Evolutionary conservation across 2,113 vertebrate species (phyloP), one percentile per base, ranked within the genome.

Genomic region (Rhegmatorhina hoffmannsi): DNA sequence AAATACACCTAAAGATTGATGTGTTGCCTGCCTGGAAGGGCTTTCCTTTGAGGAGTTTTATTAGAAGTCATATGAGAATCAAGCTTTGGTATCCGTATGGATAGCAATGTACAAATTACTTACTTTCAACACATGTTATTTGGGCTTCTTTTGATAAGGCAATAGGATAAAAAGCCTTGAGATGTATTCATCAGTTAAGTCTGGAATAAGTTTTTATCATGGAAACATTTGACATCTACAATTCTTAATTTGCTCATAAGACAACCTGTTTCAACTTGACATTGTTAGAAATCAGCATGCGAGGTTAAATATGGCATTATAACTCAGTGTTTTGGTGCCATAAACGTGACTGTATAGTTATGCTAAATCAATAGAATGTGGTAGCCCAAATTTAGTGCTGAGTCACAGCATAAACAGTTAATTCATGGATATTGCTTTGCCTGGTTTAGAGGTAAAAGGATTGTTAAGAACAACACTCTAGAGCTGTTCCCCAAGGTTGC

Each of bases 381-480:
- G 90, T 62, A 56, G 75, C 31, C 78, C 14, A 29, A 31, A 92
- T 88, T 90, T 77, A 82, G 49, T 73, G 90, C 85, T 15, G 29
- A 77, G 78, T 29, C n/a, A 10, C 58, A 80, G 67, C 81, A 70
- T n/a, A 24, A 89, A 60, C 17, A 68, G 78, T 83, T 83, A 94
- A 87, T 90, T 79, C 94, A 93, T 53, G 62, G 78, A 53, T 87
- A 91, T 91, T 90, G 75, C 62, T 91, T 56, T 93, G 31, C 75
- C 74, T 93, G 88, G 24, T 79, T 85, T 85, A 73, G 75, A 93
- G 88, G 78, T 83, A 93, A 94, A 90, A 92, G 58, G 44, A 40
- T 33, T 89, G 58, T 89, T 93, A 91, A 85, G 70, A 96, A 53
- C 44, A 82, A 17, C 2, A 2, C 66, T 81, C 43, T 47, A 33